Evolutionary conservation across 2,797 vertebrate species (phyloP), one percentile per base, ranked within the genome.

Genomic region (Brotula barbata): DNA sequence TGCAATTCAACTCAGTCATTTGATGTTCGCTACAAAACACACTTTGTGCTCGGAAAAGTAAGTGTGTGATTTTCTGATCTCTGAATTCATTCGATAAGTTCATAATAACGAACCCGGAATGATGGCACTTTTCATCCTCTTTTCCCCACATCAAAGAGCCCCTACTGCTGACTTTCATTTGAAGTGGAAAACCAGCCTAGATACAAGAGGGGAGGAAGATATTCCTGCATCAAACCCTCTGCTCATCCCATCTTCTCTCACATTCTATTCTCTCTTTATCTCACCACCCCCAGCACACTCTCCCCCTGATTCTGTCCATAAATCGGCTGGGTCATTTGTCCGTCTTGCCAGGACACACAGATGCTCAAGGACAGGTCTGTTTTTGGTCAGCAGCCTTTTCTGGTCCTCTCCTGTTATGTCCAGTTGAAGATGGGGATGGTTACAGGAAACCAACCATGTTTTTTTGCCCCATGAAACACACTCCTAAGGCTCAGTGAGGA

Each of bases 241-340:
- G 12, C 36, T 51, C 31, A 37, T 55, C 47, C 40, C 37, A 51
- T 15, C 19, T 45, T 47, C 40, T 41, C 10, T 15, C 37, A 60
- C 25, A 64, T 58, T 75, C 71, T 9, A 51, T 36, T 20, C 39
- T 63, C 8, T 60, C 13, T 1, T 40, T 34, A 15, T 58, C 53
- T 52, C 22, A 51, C 50, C 19, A n/a, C 72, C 71, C 80, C 69
- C 47, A 33, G 31, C 68, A 20, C 68, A 20, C 58, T 52, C 64
- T 74, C 49, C 64, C 39, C 42, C 22, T 31, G 56, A 48, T 58
- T 67, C 50, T 25, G 47, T 49, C 56, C 60, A 71, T 78, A 78
- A 84, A 85, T 82, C 73, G 15, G n/a, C 40, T 20, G 48, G 75
- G 72, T 82, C 77, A 75, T 82, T 78, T 66, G 81, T 79, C 77